Base-by-base conservation (phyloP, 2,797 vertebrate genomes). In the Agapornis canus region DNA sequence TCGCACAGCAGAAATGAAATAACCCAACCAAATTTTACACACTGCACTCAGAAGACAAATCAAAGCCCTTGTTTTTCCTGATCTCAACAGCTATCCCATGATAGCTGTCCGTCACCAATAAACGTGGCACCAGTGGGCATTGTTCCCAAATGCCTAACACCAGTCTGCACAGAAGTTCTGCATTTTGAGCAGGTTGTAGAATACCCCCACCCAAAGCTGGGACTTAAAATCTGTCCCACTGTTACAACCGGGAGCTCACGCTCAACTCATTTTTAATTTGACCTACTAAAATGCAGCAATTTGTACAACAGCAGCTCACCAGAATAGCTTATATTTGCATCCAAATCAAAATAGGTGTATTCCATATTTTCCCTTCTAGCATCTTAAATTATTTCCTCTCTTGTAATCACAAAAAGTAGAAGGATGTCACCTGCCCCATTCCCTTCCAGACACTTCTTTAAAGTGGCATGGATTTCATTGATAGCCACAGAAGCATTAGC, bases 11-110 rank as follows among this genome's bases (percentile, higher is more conserved):
- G 60, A 22, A 51, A 79, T 49, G 25, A 94, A 97, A 94, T 81
- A 91, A 97, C 92, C 89, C 72, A 21, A 72, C 94, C 70, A 40
- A 83, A 96, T 82, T 57, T 82, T 78, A 77, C 40, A 49, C 57
- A 4, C 59, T 66, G 66, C 56, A 48, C 35, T 51, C 43, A 43
- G 22, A 63, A 71, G 85, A 54, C 86, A 92, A 86, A 87, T 60
- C 57, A 78, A 94, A 95, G 84, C 73, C 89, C 63, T 60, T 43
- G 54, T 49, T 39, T 29, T 26, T 40, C 51, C 66, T 31, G 32
- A 77, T 83, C 54, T 27, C 32, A 16, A 60, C 13, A 31, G 54
- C 23, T n/a, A n/a, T 35, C 61, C 51, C 13, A 5, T 11, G 63
- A 71, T 43, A 31, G 32, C 17, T 70, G 94, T 82, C 79, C 40